Conservation (phyloP, 2,888 invertebrate species). For the Harpalus rubripes region DNA sequence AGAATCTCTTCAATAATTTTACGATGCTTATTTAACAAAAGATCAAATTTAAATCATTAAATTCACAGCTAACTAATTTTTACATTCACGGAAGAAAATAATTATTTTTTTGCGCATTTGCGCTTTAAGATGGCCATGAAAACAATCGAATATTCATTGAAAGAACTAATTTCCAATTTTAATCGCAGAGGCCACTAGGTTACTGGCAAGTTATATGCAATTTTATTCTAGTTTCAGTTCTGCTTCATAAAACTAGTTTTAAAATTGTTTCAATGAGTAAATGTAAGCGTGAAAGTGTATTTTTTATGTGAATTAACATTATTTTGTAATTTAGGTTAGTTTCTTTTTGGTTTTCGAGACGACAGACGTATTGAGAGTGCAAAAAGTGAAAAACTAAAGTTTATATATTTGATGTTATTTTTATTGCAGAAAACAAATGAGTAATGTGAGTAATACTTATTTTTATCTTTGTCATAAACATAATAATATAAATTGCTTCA, state of each 20-base stretch:
- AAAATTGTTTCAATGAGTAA: slow-evolving; percentile 1
- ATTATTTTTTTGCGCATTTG: background rate
- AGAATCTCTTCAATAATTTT: background rate
- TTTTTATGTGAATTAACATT: slow-evolving; percentile 17
- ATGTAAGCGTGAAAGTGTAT: slow-evolving; percentile 24
- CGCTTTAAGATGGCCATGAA: slow-evolving; percentile 29
- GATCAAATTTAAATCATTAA: background rate
- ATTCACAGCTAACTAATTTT: background rate
- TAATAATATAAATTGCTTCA: background rate
- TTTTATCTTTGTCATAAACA: slow-evolving; percentile 5
- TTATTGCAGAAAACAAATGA: slow-evolving; percentile 15
- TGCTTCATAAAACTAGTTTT: background rate
- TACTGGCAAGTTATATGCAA: background rate
- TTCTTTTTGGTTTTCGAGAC: slow-evolving; percentile 20
- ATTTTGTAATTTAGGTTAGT: slow-evolving; percentile 35
- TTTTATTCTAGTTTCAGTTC: slow-evolving; percentile 8
- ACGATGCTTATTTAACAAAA: background rate
- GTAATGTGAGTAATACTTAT: slow-evolving; percentile 8
- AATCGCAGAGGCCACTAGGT: slow-evolving; percentile 36
- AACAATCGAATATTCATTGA: slow-evolving; percentile 49
- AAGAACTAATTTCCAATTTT: slow-evolving; percentile 50
- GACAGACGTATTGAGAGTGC: slow-evolving; percentile 3
- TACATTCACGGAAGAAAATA: background rate
- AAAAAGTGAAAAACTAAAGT: background rate
- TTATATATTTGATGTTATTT: slow-evolving; percentile 10